Percentiles rank a stretch among this genome's conserved stretches.
phyloP scores from a whole-genome alignment of 2,113 vertebrate genomes.

The Myrmecophaga tridactyla region DNA sequence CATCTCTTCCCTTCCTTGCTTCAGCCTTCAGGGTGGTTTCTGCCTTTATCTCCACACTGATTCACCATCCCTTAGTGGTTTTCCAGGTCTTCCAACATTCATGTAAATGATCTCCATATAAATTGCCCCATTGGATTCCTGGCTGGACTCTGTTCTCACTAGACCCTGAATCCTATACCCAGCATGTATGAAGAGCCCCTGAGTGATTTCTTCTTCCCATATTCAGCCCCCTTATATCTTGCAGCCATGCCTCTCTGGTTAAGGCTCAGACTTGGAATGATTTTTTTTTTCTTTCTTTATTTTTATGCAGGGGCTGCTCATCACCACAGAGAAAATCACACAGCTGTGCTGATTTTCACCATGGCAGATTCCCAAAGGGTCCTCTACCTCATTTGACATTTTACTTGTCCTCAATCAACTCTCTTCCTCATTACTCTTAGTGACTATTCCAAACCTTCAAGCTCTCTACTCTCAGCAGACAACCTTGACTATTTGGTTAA shows the following conservation, averaged over 20 bases:
- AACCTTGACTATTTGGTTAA: background rate
- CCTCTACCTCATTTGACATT: background rate
- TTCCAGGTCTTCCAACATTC: background rate
- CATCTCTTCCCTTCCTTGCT: background rate
- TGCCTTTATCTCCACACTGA: background rate
- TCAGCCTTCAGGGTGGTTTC: background rate
- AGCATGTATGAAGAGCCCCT: background rate
- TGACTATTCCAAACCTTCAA: background rate
- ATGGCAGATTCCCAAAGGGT: background rate
- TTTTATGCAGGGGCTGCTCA: background rate
- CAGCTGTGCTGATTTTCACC: background rate
- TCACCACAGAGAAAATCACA: background rate
- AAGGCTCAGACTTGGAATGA: background rate
- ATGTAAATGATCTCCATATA: background rate
- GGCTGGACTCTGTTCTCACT: background rate
- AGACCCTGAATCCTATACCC: background rate
- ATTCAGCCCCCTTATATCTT: background rate
- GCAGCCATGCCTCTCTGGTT: background rate
- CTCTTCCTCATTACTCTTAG: background rate
- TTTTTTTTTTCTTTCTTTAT: background rate
- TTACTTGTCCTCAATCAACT: background rate
- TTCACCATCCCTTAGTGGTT: background rate
- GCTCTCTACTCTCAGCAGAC: background rate
- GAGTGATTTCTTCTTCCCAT: background rate
- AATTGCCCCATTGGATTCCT: background rate